These are phyloP conservation scores for Epinotia brunnichana DNA, from an alignment of 2,888 invertebrate species.

Conservation along the genomic window DNA sequence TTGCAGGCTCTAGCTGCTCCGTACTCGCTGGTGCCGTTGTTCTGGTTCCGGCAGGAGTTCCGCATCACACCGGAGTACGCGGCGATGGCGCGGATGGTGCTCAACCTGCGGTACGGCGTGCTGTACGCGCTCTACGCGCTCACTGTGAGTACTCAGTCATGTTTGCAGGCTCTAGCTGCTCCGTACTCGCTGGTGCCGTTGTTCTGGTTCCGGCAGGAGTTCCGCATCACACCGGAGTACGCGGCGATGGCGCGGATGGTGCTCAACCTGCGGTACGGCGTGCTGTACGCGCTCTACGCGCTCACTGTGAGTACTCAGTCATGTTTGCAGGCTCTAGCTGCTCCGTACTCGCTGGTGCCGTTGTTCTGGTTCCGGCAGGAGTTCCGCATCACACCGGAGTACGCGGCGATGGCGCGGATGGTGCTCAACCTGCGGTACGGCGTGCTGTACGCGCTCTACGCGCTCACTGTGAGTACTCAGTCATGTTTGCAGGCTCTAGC, in stretches of 20 bases:
- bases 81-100: conserved; percentile 76
- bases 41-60: conserved; percentile 90
- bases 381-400: conserved; percentile 82
- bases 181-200: conserved; percentile 79
- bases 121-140: conserved; percentile 82
- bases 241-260: conserved; percentile 81
- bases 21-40: conserved; percentile 86
- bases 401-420: conserved; percentile 81
- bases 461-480: conserved; percentile 69
- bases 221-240: conserved; percentile 83
- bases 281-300: conserved; percentile 81
- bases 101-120: conserved; percentile 81
- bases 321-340: conserved; percentile 59
- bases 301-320: too few species aligned
- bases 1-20: conserved; percentile 64
- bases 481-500: conserved; percentile 57
- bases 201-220: conserved; percentile 75
- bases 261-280: conserved; percentile 79
- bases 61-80: conserved; percentile 84
- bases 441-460: conserved; percentile 82
- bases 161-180: conserved; percentile 58
- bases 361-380: conserved; percentile 91
- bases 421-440: conserved; percentile 81
- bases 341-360: conserved; percentile 84
- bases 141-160: conserved; percentile 61